Evolutionary conservation across 2,113 vertebrate genomes (phyloP), one percentile per base, ranked within the genome.

Genomic region (Larimichthys polyactis): DNA sequence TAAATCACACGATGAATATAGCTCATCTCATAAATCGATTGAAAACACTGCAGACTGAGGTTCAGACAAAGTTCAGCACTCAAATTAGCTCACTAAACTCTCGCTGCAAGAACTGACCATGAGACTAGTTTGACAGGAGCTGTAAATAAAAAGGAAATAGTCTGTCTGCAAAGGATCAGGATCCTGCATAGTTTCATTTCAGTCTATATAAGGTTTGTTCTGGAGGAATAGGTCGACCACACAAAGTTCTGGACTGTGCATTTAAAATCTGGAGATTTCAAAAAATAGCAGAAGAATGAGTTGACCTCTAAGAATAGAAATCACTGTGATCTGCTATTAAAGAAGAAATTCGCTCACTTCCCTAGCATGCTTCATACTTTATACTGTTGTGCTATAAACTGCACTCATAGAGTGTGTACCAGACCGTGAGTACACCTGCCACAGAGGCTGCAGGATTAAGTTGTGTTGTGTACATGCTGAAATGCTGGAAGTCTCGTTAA

Each of bases 401-500:
- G 49, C 19, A 8, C 36, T 64, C 71, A 71, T 55, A 27, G 19
- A 40, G 54, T 78, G 27, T 8, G 1, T 44, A 16, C 12, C 49
- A 70, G 58, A 55, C 78, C 81, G 3, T 2, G 17, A 43, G 51
- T 48, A 15, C 83, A 78, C 73, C 67, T 88, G 79, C n/a, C 49
- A 62, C 70, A 62, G 72, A 82, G 52, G 70, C 59, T 14, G 43
- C 63, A 29, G 85, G 89, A 91, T 94, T 93, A 93, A 54, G 27
- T 68, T 44, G 67, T 77, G 84, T 87, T 87, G 77, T 83, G 77
- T 84, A 70, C 77, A 64, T 46, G 77, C 65, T 70, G 81, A 90
- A 78, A 84, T 67, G 82, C 85, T 64, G 78, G 91, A 90, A 91
- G 78, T 87, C 79, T 8, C 11, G n/a, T 79, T 93, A 91, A 94